Conservation (phyloP, 2,113 vertebrate species). For the Copsychus sechellarum region DNA sequence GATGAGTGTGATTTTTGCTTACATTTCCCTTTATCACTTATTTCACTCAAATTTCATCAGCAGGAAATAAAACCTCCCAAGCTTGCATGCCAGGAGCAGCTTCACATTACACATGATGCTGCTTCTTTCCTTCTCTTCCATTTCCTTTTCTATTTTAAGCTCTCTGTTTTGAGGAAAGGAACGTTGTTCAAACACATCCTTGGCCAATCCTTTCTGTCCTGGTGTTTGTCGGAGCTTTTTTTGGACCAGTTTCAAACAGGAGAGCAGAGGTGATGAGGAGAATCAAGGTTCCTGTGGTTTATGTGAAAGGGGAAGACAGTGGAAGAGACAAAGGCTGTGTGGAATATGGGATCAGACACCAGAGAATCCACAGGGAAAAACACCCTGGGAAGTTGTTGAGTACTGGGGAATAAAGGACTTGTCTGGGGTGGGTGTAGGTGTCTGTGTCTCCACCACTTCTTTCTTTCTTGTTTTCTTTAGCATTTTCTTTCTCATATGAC, state of each 20-base stretch:
- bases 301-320: background rate
- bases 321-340: background rate
- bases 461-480: background rate
- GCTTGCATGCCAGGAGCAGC: background rate
- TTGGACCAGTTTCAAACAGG: background rate
- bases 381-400: background rate
- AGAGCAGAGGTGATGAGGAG: background rate
- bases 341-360: background rate
- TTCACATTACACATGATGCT: background rate
- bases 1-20: conserved; percentile 34
- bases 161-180: background rate
- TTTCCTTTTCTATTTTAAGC: background rate
- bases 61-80: background rate
- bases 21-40: conserved; percentile 22
- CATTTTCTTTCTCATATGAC: background rate
- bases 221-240: background rate
- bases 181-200: background rate
- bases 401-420: background rate
- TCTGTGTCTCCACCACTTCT: background rate
- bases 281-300: background rate
- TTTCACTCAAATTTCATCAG: background rate
- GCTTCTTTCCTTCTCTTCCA: background rate
- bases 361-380: background rate
- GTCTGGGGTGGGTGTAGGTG: background rate
- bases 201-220: background rate